phyloP scores from a whole-genome alignment of 1,140 invertebrate species.

The Aphelenchoides fujianensis region DNA sequence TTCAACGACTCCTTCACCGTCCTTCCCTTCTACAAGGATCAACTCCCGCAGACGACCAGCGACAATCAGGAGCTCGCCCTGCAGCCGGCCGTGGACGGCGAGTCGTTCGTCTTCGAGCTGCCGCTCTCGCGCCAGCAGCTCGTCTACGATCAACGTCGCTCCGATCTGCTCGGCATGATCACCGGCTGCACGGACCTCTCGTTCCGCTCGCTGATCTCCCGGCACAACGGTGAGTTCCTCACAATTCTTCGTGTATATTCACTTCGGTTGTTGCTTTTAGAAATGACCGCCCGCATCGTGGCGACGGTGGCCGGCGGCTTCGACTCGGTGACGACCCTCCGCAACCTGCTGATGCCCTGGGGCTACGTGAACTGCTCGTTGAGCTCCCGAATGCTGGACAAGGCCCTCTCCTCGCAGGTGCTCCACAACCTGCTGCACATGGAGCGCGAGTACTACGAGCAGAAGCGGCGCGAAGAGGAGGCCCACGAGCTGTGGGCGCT shows the following conservation, averaged over 20 bases:
- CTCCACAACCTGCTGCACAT: not conserved
- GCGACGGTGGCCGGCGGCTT: slow-evolving; percentile 7
- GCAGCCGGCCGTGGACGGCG: slow-evolving; percentile 30
- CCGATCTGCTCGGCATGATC: slow-evolving; percentile 22
- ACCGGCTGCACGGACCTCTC: slow-evolving; percentile 39
- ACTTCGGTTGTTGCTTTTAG: too few species aligned
- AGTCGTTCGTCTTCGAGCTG: slow-evolving; percentile 48
- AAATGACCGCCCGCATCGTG: not conserved
- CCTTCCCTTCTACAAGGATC: slow-evolving; percentile 36
- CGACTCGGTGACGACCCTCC: not conserved
- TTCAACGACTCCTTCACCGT: slow-evolving; percentile 42
- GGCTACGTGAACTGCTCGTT: slow-evolving; percentile 5
- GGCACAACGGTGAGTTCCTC: not conserved
- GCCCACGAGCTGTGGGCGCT: too few species aligned
- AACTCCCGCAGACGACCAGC: slow-evolving; percentile 11
- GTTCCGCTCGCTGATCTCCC: slow-evolving; percentile 25
- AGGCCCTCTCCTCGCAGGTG: slow-evolving; percentile 16
- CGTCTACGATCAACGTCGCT: slow-evolving; percentile 33
- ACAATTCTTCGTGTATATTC: too few species aligned
- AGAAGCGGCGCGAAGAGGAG: not conserved
- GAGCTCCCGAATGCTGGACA: not conserved
- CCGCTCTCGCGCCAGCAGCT: slow-evolving; percentile 21
- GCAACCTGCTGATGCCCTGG: not conserved
- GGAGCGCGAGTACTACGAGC: not conserved
- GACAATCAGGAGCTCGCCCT: slow-evolving; percentile 2